Evolutionary conservation across 1,140 invertebrate species (phyloP), one percentile per base, ranked within the genome.

Genomic region (Cyphomyrmex costatus): DNA sequence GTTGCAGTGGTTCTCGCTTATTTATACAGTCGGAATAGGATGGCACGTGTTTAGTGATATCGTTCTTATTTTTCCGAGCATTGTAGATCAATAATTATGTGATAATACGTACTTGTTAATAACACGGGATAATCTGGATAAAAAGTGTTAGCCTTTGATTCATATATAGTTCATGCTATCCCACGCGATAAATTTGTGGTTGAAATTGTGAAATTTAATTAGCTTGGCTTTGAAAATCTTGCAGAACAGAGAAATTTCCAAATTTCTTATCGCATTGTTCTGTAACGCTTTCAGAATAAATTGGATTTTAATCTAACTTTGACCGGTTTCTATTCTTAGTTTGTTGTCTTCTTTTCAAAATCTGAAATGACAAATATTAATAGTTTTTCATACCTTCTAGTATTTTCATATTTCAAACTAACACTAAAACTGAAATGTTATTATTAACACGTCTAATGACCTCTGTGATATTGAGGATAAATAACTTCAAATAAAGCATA

Each of bases 191-290:
- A 27, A n/a, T 30, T 51, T 33, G 12, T 82, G 30, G 5, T 19
- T 1, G 21, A 73, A 58, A 30, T 82, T 27, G 33, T 30, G n/a
- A 56, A 27, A 36, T 51, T 58, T 33, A 33, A 65, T 79, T 79
- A 33, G 1, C 19, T 79, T 53, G 56, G 36, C 56, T n/a, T 46
- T 53, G 27, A 53, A 46, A 16, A 63, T 63, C 6, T 3, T 21
- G 10, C 46, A 14, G 4, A 63, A 19, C 46, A 56, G 46, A n/a
- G 49, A n/a, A n/a, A 16, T 80, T 70, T 49, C 36, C 61, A 80
- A 70, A 42, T 33, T 71, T 42, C 14, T 14, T 36, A n/a, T 56
- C n/a, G 6, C 3, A 24, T 24, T 24, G 1, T 16, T 30, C 21
- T 19, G 12, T 14, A 16, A 8, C 2, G 0, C 5, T 14, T 36